A percentile compares a stretch with the other conserved stretches of the same genome.
Evolutionary conservation across 2,113 vertebrate species (phyloP).

Genomic region (Oxyruncus cristatus): DNA sequence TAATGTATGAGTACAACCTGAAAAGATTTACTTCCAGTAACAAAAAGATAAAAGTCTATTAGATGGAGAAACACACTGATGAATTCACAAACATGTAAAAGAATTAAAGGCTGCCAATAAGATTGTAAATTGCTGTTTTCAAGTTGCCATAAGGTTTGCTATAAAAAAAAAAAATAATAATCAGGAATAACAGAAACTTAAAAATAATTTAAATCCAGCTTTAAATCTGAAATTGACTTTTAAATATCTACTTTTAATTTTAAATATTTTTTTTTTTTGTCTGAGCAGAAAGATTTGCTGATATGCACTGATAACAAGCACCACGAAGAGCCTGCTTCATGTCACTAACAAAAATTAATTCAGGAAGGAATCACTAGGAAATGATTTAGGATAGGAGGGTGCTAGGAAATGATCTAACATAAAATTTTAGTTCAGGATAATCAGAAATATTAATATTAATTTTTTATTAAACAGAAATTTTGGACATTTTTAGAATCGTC

Average conservation of each 20-base stretch:
- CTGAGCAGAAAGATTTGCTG: background rate
- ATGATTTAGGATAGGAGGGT: background rate
- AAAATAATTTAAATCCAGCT: background rate
- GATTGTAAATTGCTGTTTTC: background rate
- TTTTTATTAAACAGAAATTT: background rate
- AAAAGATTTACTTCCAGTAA: background rate
- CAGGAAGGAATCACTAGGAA: too few species aligned
- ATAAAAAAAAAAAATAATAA: background rate
- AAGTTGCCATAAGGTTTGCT: background rate
- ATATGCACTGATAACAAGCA: background rate
- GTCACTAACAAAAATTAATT: background rate
- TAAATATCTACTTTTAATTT: background rate
- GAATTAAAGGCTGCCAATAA: background rate
- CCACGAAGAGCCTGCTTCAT: background rate
- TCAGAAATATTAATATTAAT: background rate
- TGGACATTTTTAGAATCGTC: background rate
- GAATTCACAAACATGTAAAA: background rate
- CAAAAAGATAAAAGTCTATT: background rate
- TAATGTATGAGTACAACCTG: background rate
- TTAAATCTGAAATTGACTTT: background rate
- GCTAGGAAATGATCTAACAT: background rate
- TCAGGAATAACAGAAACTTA: background rate
- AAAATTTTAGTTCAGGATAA: background rate
- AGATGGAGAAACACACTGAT: background rate
- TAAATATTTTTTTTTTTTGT: background rate